These are phyloP conservation scores for Phoenoteleia sp. DNA, from an alignment of 2,888 invertebrate species.

Conservation along the genomic window DNA sequence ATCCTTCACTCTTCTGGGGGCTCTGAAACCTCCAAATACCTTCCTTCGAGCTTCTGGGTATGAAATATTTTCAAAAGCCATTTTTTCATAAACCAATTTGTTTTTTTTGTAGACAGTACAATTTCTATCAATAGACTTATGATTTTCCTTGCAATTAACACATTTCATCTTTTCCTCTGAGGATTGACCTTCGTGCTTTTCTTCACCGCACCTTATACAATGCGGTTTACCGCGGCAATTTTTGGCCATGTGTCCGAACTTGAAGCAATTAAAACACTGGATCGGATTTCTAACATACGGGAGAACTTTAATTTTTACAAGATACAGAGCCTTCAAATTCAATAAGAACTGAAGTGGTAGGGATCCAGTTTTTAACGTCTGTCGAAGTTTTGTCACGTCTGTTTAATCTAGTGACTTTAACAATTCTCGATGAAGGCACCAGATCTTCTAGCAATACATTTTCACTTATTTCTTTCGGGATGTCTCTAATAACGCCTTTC, in stretches of 20 bases:
- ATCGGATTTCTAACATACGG: slow-evolving; percentile 22
- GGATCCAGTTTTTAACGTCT: not conserved
- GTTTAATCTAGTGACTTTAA: not conserved
- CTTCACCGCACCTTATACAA: slow-evolving; percentile 11
- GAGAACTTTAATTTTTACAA: slow-evolving; percentile 5
- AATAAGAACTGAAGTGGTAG: not conserved
- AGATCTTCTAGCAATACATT: not conserved
- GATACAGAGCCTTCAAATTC: slow-evolving; percentile 6
- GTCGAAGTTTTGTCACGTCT: not conserved
- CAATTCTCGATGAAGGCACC: not conserved
- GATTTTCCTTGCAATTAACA: slow-evolving; percentile 13
- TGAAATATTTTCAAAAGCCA: slow-evolving; percentile 27
- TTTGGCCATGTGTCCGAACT: slow-evolving; percentile 22
- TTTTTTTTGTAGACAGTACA: not conserved
- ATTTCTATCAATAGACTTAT: not conserved
- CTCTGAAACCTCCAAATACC: not conserved
- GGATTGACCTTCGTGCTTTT: not conserved
- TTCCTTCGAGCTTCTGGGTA: not conserved
- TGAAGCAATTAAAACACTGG: slow-evolving; percentile 27
- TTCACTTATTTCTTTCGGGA: not conserved
- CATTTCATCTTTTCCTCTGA: not conserved
- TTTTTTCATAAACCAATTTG: not conserved
- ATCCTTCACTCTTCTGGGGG: not conserved
- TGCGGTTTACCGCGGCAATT: slow-evolving; percentile 4
- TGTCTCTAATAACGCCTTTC: slow-evolving; percentile 18